Percentiles rank a stretch among this genome's conserved stretches.
Conservation (phyloP, 2,797 vertebrate genomes). For the Masticophis lateralis region DNA sequence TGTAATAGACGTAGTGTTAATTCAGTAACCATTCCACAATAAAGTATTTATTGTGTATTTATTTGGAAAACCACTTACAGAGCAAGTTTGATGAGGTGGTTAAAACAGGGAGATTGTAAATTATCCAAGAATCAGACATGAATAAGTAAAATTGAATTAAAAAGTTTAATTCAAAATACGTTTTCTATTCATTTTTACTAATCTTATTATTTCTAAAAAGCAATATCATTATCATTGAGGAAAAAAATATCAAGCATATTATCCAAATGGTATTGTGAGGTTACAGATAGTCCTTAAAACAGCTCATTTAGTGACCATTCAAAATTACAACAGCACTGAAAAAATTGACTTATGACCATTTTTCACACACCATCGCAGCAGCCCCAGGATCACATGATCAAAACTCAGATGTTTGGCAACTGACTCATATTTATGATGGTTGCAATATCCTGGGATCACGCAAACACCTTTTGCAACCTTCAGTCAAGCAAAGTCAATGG, state of each 20-base stretch:
- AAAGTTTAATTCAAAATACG: not conserved
- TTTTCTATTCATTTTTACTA: fast-evolving
- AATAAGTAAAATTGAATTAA: not conserved
- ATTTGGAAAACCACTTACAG: not conserved
- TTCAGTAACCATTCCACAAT: not conserved
- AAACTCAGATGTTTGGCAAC: not conserved
- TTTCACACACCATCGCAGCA: not conserved
- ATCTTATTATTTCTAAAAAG: not conserved
- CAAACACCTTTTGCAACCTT: not conserved
- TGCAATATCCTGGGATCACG: not conserved
- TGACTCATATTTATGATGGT: not conserved
- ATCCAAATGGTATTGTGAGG: not conserved
- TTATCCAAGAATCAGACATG: not conserved
- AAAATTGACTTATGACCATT: not conserved
- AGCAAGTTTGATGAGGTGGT: not conserved
- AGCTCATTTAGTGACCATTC: not conserved
- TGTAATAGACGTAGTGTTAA: not conserved
- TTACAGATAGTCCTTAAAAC: not conserved
- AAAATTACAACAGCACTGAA: not conserved
- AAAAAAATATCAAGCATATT: not conserved
- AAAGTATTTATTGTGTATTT: not conserved
- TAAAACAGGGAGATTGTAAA: not conserved
- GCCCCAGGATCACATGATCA: not conserved
- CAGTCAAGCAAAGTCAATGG: not conserved
- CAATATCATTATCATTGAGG: not conserved